Evolutionary conservation across 2,113 vertebrate species (phyloP), one percentile per base, ranked within the genome.

Genomic region (Melanerpes aurifrons): DNA sequence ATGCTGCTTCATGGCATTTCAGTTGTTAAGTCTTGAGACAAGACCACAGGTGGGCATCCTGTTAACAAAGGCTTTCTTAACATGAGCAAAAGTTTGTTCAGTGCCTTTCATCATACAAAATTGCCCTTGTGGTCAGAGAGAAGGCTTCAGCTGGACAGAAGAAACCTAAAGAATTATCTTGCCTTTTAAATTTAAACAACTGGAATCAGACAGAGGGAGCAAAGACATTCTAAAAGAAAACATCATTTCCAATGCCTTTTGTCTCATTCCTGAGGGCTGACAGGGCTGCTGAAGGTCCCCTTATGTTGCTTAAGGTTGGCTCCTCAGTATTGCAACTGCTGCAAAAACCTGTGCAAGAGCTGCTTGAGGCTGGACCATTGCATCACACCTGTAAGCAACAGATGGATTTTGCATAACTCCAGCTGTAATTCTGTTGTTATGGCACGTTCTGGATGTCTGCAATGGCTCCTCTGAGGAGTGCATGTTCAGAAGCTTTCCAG

Each of bases 371-470:
- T 37, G 93, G 76, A 69, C 40, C 10, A 0, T 94, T 94, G 94
- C 91, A 53, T 86, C 92, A 82, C 6, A 50, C 54, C 32, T 2
- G 0, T 25, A 53, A 86, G 28, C 72, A 81, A 67, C 62, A 73
- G 72, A 48, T 20, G 73, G 62, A 58, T 69, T 94, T 92, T 88
- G 86, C 85, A 86, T 47, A 94, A 88, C 35, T 50, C 21, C 66
- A 26, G 85, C 57, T 61, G 54, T 75, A 40, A 72, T 85, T 73
- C 76, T n/a, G 71, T 15, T 85, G 77, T 82, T 73, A 29, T 15
- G 1, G 77, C 83, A 67, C 0, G 1, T 56, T 79, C 74, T 37
- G 81, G 56, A 4, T 72, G 82, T 62, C 76, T 92, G 91, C n/a
- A 78, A 16, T 47, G 66, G 80, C 83, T 90, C 62, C 67, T 77